Evolutionary conservation across 2,113 vertebrate genomes (phyloP).

Genomic region (Physeter macrocephalus): DNA sequence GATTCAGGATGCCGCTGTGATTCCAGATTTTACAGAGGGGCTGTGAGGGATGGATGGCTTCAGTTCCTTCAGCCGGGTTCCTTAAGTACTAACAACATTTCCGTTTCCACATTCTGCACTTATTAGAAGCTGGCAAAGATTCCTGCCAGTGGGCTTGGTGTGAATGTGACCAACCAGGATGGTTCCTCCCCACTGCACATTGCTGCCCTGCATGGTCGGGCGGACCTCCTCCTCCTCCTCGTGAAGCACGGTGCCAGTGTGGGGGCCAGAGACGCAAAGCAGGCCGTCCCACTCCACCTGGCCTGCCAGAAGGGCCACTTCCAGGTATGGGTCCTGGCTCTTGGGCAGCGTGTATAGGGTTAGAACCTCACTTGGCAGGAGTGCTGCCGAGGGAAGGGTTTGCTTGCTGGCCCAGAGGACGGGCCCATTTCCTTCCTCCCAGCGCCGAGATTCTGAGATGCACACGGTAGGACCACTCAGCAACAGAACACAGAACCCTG

Average conservation of each 20-base stretch:
- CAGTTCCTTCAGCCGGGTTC: background rate
- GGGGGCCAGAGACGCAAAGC: slow-evolving; percentile 81
- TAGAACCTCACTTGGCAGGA: background rate
- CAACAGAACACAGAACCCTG: background rate
- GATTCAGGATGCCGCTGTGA: background rate
- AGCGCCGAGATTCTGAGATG: accelerated
- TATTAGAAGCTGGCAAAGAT: slow-evolving; percentile 80
- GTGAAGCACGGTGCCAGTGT: slow-evolving; percentile 85
- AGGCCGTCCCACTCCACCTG: slow-evolving; percentile 90
- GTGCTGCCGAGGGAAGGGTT: too few relatives aligned
- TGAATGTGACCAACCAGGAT: slow-evolving; percentile 86
- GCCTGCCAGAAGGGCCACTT: slow-evolving; percentile 91
- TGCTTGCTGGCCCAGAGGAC: background rate
- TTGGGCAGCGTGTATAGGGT: too few relatives aligned
- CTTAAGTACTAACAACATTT: background rate
- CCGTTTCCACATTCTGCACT: background rate
- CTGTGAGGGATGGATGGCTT: accelerated
- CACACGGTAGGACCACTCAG: background rate
- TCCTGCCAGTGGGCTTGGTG: slow-evolving; percentile 82
- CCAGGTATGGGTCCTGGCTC: slow-evolving; percentile 78
- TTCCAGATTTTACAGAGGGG: background rate
- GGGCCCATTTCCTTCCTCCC: background rate
- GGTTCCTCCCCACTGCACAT: slow-evolving; percentile 89
- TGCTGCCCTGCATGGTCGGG: slow-evolving; percentile 88
- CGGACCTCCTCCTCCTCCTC: slow-evolving; percentile 81